Evolutionary conservation across 2,113 vertebrate species (phyloP).

Genomic region (Pipa parva): DNA sequence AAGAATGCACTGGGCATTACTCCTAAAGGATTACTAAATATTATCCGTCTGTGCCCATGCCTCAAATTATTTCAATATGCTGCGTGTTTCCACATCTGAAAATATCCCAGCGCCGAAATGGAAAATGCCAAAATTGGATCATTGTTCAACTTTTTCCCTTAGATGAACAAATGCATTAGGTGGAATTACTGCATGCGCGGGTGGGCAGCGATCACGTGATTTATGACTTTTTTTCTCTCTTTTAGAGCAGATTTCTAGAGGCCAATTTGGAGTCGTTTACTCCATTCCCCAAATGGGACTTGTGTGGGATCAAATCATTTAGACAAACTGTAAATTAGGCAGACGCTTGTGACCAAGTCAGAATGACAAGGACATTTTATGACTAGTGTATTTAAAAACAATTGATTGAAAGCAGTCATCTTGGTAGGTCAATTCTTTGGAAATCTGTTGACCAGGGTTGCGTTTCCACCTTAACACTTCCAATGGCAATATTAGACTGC

Average conservation of each 20-base stretch:
- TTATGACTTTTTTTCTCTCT: constrained; percentile 52
- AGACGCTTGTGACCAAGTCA: not conserved
- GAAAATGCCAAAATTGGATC: constrained; percentile 73
- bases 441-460: no score
- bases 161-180: constrained; percentile 68
- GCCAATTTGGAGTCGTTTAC: constrained; percentile 51
- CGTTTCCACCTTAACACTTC: no score
- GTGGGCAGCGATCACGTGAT: constrained; percentile 59
- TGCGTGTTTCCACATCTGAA: constrained; percentile 69
- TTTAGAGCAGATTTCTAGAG: constrained; percentile 64
- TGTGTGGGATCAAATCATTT: not conserved
- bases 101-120: constrained; percentile 63
- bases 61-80: constrained; percentile 76
- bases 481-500: no score
- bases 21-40: constrained; percentile 65
- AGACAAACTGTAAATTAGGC: not conserved
- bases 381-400: not conserved
- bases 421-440: not conserved
- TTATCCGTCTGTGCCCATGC: constrained; percentile 64
- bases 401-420: not conserved
- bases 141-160: constrained; percentile 57
- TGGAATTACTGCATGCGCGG: constrained; percentile 58
- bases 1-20: constrained; percentile 62
- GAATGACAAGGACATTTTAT: not conserved
- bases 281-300: not conserved